phyloP scores from a whole-genome alignment of 1,140 invertebrate species.

The Drosophila neocordata region DNA sequence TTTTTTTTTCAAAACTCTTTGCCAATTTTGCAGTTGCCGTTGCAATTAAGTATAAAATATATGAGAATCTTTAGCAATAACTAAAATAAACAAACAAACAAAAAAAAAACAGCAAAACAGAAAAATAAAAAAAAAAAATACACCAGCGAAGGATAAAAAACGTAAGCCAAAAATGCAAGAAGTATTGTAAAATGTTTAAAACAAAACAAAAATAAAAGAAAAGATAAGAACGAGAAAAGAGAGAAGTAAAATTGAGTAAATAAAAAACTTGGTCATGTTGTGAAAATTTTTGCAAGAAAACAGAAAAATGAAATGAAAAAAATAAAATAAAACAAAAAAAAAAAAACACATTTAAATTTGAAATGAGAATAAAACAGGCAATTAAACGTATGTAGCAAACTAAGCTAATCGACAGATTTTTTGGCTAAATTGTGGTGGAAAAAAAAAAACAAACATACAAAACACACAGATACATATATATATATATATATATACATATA shows the following conservation, averaged over 20 bases:
- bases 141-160: constrained; percentile 34
- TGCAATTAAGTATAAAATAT: constrained; percentile 41
- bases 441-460: constrained; percentile 17
- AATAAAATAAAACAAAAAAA: not conserved
- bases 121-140: constrained; percentile 24
- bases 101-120: constrained; percentile 27
- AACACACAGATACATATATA: constrained; percentile 5
- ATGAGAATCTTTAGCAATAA: constrained; percentile 56
- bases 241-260: not conserved
- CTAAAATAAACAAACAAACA: constrained; percentile 27
- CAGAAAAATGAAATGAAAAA: constrained; percentile 29
- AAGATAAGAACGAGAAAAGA: constrained; percentile 8
- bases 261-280: constrained; percentile 21
- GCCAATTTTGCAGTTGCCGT: constrained; percentile 69
- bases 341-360: constrained; percentile 13
- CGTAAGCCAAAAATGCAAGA: constrained; percentile 29
- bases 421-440: constrained; percentile 21
- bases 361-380: constrained; percentile 24
- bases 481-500: constrained; percentile 13
- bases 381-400: constrained; percentile 53
- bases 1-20: constrained; percentile 59
- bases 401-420: constrained; percentile 62
- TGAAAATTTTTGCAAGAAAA: constrained; percentile 43
- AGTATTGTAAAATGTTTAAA: constrained; percentile 28
- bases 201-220: constrained; percentile 10